These are phyloP conservation scores for Ondatra zibethicus DNA, from an alignment of 2,113 vertebrate genomes.

Conservation along the genomic window DNA sequence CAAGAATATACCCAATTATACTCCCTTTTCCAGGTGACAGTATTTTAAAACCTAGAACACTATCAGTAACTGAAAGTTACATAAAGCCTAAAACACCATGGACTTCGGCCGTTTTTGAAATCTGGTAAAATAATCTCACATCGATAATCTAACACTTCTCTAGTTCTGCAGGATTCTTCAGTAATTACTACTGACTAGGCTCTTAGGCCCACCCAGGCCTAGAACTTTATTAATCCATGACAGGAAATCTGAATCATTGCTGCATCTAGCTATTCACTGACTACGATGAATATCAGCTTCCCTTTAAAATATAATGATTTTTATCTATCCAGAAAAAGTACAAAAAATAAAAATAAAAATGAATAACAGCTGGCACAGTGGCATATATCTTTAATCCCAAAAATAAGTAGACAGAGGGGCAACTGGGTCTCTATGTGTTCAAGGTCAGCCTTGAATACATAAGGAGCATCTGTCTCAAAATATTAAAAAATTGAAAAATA, in stretches of 20 bases:
- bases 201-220: background rate
- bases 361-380: background rate
- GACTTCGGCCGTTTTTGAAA: background rate
- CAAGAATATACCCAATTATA: background rate
- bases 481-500: background rate
- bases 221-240: background rate
- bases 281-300: background rate
- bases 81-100: background rate
- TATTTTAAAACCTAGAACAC: background rate
- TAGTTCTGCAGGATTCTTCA: background rate
- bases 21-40: background rate
- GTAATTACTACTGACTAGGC: background rate
- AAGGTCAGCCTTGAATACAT: background rate
- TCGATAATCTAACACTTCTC: background rate
- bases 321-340: constrained; percentile 5
- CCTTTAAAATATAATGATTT: background rate
- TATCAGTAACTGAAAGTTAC: background rate
- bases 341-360: background rate
- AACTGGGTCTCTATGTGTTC: background rate
- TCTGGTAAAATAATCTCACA: background rate
- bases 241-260: background rate
- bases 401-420: background rate
- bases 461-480: background rate
- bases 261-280: background rate
- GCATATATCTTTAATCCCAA: background rate